Conservation (phyloP, 2,888 invertebrate species). For the Scaptomyza caliginosa region DNA sequence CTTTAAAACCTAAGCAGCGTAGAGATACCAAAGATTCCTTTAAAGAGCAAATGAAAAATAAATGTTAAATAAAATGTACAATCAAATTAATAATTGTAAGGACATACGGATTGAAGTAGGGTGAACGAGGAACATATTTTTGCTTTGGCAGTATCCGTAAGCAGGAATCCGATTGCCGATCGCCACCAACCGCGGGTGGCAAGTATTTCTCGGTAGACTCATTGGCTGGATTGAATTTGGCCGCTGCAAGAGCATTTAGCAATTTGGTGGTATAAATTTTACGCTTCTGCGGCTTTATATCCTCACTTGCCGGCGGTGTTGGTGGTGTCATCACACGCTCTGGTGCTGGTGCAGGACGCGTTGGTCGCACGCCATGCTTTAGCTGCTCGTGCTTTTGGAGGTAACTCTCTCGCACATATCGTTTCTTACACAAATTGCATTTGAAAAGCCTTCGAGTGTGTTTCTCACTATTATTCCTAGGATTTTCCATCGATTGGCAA, state of each 20-base stretch:
- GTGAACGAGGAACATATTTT: constrained; percentile 40
- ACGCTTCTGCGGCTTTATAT: background rate
- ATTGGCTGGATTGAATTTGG: constrained; percentile 45
- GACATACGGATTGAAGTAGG: constrained; percentile 46
- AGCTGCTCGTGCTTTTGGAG: constrained; percentile 27
- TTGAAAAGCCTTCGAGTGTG: background rate
- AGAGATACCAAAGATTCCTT: constrained; percentile 38
- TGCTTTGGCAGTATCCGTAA: background rate
- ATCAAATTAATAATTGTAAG: background rate
- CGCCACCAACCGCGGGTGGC: background rate
- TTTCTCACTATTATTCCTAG: background rate
- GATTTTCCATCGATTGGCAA: background rate
- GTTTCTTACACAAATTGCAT: constrained; percentile 40
- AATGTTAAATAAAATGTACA: background rate
- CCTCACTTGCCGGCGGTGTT: background rate
- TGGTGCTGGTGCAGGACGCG: background rate
- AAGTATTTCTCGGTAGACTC: constrained; percentile 41
- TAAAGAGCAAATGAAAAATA: constrained; percentile 10
- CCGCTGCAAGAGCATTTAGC: constrained; percentile 52
- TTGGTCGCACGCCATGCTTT: constrained; percentile 16
- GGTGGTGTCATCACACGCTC: background rate
- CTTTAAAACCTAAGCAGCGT: constrained; percentile 20
- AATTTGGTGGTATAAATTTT: constrained; percentile 31
- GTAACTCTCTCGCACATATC: constrained; percentile 20
- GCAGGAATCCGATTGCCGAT: background rate